Evolutionary conservation across 1,140 invertebrate species (phyloP).

Genomic region (Trachelipus rathkii): DNA sequence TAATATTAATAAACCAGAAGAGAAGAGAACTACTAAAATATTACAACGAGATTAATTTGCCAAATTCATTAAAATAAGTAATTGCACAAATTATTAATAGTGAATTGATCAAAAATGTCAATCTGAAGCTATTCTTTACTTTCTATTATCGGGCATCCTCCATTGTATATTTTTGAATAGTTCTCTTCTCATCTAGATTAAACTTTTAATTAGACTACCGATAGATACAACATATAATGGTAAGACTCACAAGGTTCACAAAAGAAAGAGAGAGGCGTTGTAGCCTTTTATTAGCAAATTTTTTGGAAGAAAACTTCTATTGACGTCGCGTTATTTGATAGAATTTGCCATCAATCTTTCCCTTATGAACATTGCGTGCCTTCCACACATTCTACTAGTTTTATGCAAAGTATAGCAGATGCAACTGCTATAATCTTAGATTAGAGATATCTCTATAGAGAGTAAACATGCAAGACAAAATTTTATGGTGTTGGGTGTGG

Average conservation of each 20-base stretch:
- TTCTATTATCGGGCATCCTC: too few relatives aligned
- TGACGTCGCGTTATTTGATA: too few relatives aligned
- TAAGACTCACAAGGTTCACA: not conserved
- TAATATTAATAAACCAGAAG: not conserved
- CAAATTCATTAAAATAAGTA: too few relatives aligned
- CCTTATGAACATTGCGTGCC: not conserved
- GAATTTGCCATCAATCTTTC: too few relatives aligned
- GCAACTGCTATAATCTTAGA: not conserved
- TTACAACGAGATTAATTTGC: too few relatives aligned
- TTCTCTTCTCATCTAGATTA: not conserved
- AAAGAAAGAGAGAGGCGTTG: too few relatives aligned
- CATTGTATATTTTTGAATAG: not conserved
- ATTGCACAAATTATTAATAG: too few relatives aligned
- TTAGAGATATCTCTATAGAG: conserved; percentile 10
- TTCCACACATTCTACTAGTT: conserved; percentile 3
- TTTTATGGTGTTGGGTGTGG: not conserved
- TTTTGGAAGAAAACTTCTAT: too few relatives aligned
- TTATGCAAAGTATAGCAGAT: conserved; percentile 13
- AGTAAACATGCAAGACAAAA: conserved; percentile 1
- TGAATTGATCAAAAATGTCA: too few relatives aligned
- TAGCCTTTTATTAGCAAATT: too few relatives aligned
- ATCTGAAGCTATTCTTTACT: too few relatives aligned
- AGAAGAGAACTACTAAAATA: not conserved
- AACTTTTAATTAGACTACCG: not conserved
- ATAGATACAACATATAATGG: not conserved